A percentile compares a stretch with the other conserved stretches of the same genome.
phyloP scores from a whole-genome alignment of 2,888 invertebrate genomes.

The Acrocyrtus sp. region DNA sequence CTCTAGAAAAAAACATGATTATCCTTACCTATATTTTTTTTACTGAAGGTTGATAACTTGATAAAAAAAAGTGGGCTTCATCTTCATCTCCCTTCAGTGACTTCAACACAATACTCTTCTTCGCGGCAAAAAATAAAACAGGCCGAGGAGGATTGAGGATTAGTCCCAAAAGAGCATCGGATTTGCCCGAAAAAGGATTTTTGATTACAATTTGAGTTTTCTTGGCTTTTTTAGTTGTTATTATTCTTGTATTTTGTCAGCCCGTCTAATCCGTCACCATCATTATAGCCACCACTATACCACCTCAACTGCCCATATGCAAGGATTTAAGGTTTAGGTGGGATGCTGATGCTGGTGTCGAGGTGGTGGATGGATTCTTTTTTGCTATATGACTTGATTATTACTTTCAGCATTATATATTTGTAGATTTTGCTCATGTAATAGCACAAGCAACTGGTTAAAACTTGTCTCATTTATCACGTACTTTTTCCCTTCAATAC shows the following conservation, averaged over 20 bases:
- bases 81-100: background rate
- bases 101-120: too few relatives aligned
- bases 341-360: background rate
- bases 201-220: slow-evolving; percentile 11
- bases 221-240: slow-evolving; percentile 6
- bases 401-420: slow-evolving; percentile 6
- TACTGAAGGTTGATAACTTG: background rate
- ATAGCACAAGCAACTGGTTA: background rate
- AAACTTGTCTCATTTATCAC: slow-evolving; percentile 21
- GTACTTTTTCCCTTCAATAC: background rate
- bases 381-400: slow-evolving; percentile 7
- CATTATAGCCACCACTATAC: too few relatives aligned
- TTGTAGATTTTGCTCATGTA: slow-evolving; percentile 2
- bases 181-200: slow-evolving; percentile 24
- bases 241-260: background rate
- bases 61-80: background rate
- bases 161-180: too few relatives aligned
- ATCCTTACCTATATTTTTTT: slow-evolving; percentile 22
- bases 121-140: too few relatives aligned
- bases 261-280: background rate
- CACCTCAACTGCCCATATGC: too few relatives aligned
- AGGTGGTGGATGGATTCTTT: background rate
- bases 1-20: slow-evolving; percentile 18
- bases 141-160: too few relatives aligned
- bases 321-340: background rate